Evolutionary conservation across 92 coral and sea anemone species (phyloP).

Genomic region (Montipora capitata): DNA sequence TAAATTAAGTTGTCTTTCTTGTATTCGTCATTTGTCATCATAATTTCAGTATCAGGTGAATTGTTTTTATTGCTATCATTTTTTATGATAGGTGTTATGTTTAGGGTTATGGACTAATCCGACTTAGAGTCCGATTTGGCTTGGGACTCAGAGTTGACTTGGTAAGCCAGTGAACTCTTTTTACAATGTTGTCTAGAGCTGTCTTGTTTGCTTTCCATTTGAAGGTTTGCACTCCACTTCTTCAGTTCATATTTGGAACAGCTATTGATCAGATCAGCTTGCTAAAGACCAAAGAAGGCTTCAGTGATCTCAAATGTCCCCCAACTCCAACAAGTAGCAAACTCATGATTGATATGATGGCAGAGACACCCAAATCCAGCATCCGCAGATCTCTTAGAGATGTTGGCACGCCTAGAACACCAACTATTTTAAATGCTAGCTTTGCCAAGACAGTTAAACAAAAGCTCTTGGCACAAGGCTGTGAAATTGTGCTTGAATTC

Average conservation of each 20-base stretch:
- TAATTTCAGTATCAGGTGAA: too few species aligned
- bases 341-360: slow-evolving; percentile 66
- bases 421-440: slow-evolving; percentile 86
- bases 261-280: slow-evolving; percentile 79
- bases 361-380: slow-evolving; percentile 85
- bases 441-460: slow-evolving; percentile 80
- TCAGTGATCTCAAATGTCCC: slow-evolving; percentile 89
- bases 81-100: too few species aligned
- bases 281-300: slow-evolving; percentile 82
- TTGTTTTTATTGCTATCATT: too few species aligned
- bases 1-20: neutral
- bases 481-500: slow-evolving; percentile 76
- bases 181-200: neutral
- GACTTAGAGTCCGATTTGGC: too few species aligned
- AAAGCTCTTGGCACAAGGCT: slow-evolving; percentile 78
- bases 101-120: too few species aligned
- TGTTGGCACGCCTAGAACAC: slow-evolving; percentile 91
- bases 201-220: neutral
- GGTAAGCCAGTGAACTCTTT: neutral
- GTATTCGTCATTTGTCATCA: neutral
- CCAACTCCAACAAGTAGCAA: slow-evolving; percentile 90
- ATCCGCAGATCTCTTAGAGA: slow-evolving; percentile 88
- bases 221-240: slow-evolving; percentile 92
- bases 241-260: slow-evolving; percentile 91
- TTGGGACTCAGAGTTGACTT: too few species aligned